Evolutionary conservation across 2,113 vertebrate genomes (phyloP).

Genomic region (Accipiter virgatus): DNA sequence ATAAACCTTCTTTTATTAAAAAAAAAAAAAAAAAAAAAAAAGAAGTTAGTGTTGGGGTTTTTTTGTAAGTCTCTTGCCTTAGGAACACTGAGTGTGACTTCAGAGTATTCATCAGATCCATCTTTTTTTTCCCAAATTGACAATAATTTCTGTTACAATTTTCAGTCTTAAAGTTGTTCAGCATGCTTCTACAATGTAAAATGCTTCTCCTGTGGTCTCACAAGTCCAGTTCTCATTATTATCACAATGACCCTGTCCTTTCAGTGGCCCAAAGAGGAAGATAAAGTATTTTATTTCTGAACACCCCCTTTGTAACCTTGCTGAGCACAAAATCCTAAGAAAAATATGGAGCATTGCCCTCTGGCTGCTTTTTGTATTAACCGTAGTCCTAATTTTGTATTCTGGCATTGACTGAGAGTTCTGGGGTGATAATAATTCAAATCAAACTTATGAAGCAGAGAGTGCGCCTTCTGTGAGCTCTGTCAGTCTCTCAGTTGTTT

Average conservation of each 20-base stretch:
- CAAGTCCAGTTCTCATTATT: background rate
- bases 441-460: background rate
- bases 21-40: background rate
- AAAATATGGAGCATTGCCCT: background rate
- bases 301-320: background rate
- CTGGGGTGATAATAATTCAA: constrained; percentile 7
- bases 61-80: background rate
- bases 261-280: background rate
- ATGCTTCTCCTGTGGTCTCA: background rate
- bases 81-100: background rate
- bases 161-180: background rate
- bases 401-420: background rate
- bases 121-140: background rate
- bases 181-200: background rate
- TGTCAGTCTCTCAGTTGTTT: background rate
- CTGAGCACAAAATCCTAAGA: background rate
- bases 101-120: background rate
- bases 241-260: background rate
- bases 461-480: background rate
- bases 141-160: background rate
- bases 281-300: background rate
- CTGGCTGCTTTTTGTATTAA: background rate
- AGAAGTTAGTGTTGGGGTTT: rapidly evolving
- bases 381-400: constrained; percentile 23
- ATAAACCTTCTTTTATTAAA: background rate